Conservation (phyloP, 30 jellyfish, hydroid and myxozoan species). For the Hydra vulgaris region DNA sequence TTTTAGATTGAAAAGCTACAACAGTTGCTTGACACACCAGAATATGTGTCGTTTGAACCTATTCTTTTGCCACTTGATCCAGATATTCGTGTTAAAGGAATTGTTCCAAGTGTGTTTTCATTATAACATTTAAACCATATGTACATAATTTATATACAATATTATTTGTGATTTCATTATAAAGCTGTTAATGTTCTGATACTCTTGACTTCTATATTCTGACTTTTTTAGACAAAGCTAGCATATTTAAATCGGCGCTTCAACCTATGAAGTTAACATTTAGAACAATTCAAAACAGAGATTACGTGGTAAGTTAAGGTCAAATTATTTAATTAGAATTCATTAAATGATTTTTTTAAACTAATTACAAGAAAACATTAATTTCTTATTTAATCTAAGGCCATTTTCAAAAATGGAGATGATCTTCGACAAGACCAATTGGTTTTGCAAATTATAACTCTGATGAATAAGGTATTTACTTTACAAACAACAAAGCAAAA, state of each 20-base stretch:
- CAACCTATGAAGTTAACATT: conserved; percentile 88
- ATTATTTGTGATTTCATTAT: neutral
- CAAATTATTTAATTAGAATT: neutral
- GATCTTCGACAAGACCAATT: conserved; percentile 97
- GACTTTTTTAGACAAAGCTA: conserved; percentile 49
- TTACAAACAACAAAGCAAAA: neutral
- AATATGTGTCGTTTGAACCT: conserved; percentile 78
- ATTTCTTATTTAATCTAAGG: conserved; percentile 37
- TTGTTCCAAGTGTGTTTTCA: conserved; percentile 56
- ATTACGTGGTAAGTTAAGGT: conserved; percentile 63
- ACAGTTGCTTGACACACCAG: conserved; percentile 85
- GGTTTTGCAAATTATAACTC: conserved; percentile 72
- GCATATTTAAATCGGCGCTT: conserved; percentile 82
- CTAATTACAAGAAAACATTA: neutral
- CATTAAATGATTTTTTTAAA: neutral
- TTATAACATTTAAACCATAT: no score
- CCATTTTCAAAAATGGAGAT: conserved; percentile 94
- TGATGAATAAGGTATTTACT: conserved; percentile 49
- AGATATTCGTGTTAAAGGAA: conserved; percentile 73
- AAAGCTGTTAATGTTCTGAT: neutral
- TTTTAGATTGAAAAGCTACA: conserved; percentile 87
- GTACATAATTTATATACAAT: neutral
- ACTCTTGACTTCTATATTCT: no score
- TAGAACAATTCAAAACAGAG: conserved; percentile 75
- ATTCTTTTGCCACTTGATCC: conserved; percentile 85